Base-by-base conservation (phyloP, 2,888 invertebrate species). In the Rhogogaster chlorosoma region DNA sequence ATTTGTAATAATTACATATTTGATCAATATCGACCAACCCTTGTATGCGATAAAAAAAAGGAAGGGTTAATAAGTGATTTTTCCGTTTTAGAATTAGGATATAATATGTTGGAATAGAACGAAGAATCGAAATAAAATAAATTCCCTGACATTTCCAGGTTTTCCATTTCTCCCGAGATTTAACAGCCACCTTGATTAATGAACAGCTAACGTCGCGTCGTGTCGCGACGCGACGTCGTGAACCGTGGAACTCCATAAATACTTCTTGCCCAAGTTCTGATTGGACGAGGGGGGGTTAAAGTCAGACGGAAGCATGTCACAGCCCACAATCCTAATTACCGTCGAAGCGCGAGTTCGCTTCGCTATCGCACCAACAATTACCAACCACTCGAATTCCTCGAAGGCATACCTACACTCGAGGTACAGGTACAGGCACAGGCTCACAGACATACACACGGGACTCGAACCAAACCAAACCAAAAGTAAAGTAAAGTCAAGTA, bases 301-400 rank as follows among this genome's bases (percentile, higher is more conserved):
- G 49, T 53, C 29, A 29, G 36, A 29, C 77, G 77, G 10, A 53
- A 73, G 22, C 53, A 15, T 38, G 18, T 49, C 77, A 29, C 32
- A 77, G 49, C 38, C 15, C 77, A 49, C 29, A 38, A 77, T 77
- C 77, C 53, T 53, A 77, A 77, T 77, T 77, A 77, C 77, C 45
- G 77, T 77, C 77, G 49, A 77, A 73, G 77, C 49, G 12, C 77
- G 26, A 26, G 70, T 15, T 70, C 61, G 22, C 26, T 61, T 10
- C 36, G 70, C 70, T 70, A 70, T 70, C 70, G 70, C 70, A n/a
- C 29, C 70, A 70, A 36, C 70, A 70, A 70, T 70, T 70, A 61
- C 61, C 53, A n/a, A 53, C 53, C 53, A 53, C 53, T 53, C n/a
- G 53, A 53, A 53, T 53, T 53, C 53, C 53, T 53, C n/a, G 53